A percentile compares a stretch with the other conserved stretches of the same genome.
phyloP scores from a whole-genome alignment of 2,113 vertebrate species.

The Onychostoma macrolepis region DNA sequence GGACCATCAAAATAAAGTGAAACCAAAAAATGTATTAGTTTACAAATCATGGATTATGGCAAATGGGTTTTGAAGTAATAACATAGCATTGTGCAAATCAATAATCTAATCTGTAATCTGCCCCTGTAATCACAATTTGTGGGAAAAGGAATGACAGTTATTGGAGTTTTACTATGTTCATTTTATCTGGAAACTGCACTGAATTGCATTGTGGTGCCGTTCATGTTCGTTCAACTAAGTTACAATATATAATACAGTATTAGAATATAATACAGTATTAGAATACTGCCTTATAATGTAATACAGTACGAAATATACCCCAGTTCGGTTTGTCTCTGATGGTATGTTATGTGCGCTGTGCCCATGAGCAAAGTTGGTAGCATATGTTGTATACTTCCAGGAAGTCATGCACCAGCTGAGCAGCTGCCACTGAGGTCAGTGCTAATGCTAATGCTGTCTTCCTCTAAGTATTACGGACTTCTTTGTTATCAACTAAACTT shows the following conservation, averaged over 20 bases:
- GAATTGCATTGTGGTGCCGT: background rate
- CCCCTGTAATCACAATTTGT: background rate
- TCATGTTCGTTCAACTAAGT: background rate
- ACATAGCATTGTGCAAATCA: background rate
- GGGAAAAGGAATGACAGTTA: background rate
- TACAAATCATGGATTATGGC: background rate
- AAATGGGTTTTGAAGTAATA: background rate
- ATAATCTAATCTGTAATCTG: background rate
- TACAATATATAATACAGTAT: no score
- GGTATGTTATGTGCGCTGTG: background rate
- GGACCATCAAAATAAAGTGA: no score
- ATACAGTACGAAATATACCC: background rate
- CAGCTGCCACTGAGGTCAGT: background rate
- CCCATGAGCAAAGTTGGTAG: background rate
- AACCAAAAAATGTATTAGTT: no score
- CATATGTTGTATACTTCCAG: background rate
- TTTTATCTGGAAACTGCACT: background rate
- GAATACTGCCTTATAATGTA: no score
- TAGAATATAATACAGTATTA: no score
- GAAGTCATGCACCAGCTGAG: background rate
- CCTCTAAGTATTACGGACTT: background rate
- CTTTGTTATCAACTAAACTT: background rate
- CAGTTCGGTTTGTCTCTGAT: background rate
- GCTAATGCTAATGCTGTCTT: background rate
- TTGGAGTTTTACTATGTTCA: background rate